A percentile compares a stretch with the other conserved stretches of the same genome.
Conservation (phyloP, 2,113 vertebrate species). For the Cygnus atratus region DNA sequence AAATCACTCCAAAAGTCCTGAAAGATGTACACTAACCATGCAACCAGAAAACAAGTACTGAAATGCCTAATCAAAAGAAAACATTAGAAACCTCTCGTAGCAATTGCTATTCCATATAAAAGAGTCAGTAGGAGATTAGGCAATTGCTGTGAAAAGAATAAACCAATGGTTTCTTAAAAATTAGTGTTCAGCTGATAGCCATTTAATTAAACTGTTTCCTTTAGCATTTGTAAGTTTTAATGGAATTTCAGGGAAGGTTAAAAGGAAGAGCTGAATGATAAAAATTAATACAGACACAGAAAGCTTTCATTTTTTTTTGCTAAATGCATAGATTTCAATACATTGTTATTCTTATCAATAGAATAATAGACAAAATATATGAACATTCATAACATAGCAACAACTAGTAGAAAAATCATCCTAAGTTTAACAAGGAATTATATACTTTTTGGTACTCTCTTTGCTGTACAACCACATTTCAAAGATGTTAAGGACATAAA, state of each 20-base stretch:
- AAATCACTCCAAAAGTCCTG: not conserved
- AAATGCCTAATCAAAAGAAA: not conserved
- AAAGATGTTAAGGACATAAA: not conserved
- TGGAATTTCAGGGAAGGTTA: not conserved
- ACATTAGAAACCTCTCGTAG: not conserved
- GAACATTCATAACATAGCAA: not conserved
- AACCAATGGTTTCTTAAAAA: not conserved
- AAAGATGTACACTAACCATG: not conserved
- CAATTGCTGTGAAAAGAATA: constrained; percentile 34
- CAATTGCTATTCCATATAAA: not conserved
- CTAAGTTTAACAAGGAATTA: not conserved
- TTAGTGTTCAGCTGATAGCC: not conserved
- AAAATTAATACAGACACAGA: not conserved
- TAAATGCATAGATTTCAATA: not conserved
- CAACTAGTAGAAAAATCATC: not conserved
- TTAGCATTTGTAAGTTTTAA: not conserved
- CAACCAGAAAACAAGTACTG: constrained; percentile 5
- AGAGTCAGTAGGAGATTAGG: constrained; percentile 11
- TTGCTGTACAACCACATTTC: not conserved
- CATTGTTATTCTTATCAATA: not conserved
- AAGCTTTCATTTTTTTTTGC: not conserved
- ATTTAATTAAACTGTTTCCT: constrained; percentile 45
- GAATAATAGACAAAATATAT: not conserved
- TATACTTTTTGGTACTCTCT: not conserved
- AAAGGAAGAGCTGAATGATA: not conserved